Evolutionary conservation across 2,797 vertebrate genomes (phyloP).

Genomic region (Propithecus perrieri): DNA sequence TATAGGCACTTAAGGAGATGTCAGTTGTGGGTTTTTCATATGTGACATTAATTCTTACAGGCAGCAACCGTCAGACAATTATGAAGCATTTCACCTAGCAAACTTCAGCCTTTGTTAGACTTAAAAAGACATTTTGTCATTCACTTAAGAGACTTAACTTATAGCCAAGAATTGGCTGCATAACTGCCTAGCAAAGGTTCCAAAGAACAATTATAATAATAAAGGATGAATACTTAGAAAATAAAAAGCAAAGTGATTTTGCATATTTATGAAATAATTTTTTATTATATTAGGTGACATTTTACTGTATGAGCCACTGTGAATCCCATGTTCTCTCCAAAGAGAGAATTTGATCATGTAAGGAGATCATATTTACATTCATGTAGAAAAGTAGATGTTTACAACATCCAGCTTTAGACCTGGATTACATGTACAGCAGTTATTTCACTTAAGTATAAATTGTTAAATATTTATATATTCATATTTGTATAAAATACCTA

Average conservation of each 20-base stretch:
- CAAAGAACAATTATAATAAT: constrained; percentile 42
- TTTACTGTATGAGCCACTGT: not conserved
- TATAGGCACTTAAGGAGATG: constrained; percentile 18
- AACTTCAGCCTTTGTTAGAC: constrained; percentile 16
- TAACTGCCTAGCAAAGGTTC: not conserved
- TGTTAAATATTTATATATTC: constrained; percentile 45
- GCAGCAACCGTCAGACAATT: not conserved
- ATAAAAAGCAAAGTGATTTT: not conserved
- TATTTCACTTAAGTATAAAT: constrained; percentile 35
- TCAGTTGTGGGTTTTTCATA: not conserved
- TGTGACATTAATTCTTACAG: not conserved
- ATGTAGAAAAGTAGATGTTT: constrained; percentile 59
- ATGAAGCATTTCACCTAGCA: constrained; percentile 22
- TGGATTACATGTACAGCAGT: constrained; percentile 1
- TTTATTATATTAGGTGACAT: constrained; percentile 12
- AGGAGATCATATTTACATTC: constrained; percentile 4
- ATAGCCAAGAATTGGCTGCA: not conserved
- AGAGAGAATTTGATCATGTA: not conserved
- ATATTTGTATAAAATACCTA: constrained; percentile 28
- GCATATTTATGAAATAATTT: not conserved
- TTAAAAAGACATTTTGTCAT: not conserved
- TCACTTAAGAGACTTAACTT: constrained; percentile 4
- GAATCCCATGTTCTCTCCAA: constrained; percentile 32
- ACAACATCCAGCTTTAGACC: constrained; percentile 30
- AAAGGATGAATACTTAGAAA: not conserved